Evolutionary conservation across 2,888 invertebrate species (phyloP).

Genomic region (Autographa pulchrina): DNA sequence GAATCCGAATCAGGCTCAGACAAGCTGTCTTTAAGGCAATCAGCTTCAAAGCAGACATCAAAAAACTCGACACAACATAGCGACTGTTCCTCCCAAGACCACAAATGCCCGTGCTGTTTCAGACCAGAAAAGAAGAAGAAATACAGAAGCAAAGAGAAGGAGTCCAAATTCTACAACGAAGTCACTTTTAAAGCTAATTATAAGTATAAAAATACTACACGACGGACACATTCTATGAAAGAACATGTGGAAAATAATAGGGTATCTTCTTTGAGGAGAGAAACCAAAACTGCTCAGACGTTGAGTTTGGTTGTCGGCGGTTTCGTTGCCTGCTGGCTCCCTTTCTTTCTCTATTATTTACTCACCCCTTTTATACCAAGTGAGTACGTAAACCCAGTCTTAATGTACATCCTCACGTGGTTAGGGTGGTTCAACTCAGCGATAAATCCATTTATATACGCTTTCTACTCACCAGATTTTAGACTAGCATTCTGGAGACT

Average conservation of each 20-base stretch:
- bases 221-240: constrained; percentile 87
- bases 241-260: constrained; percentile 89
- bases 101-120: constrained; percentile 85
- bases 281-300: constrained; percentile 96
- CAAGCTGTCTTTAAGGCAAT: constrained; percentile 81
- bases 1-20: constrained; percentile 86
- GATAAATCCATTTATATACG: constrained; percentile 97
- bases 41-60: constrained; percentile 79
- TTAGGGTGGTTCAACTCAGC: constrained; percentile 97
- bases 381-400: constrained; percentile 89
- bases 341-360: constrained; percentile 95
- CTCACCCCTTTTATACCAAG: constrained; percentile 93
- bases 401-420: constrained; percentile 95
- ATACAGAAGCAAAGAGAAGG: constrained; percentile 76
- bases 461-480: constrained; percentile 96
- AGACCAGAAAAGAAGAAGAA: constrained; percentile 74
- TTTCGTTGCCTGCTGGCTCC: constrained; percentile 96
- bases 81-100: constrained; percentile 79
- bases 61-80: constrained; percentile 77
- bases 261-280: constrained; percentile 92
- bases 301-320: constrained; percentile 96
- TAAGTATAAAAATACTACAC: constrained; percentile 81
- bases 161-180: constrained; percentile 80
- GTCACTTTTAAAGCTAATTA: constrained; percentile 84
- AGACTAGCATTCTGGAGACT: constrained; percentile 96